A percentile compares a stretch with the other conserved stretches of the same genome.
Conservation (phyloP, 2,797 vertebrate species). For the Parauchenoglanis punctatus region DNA sequence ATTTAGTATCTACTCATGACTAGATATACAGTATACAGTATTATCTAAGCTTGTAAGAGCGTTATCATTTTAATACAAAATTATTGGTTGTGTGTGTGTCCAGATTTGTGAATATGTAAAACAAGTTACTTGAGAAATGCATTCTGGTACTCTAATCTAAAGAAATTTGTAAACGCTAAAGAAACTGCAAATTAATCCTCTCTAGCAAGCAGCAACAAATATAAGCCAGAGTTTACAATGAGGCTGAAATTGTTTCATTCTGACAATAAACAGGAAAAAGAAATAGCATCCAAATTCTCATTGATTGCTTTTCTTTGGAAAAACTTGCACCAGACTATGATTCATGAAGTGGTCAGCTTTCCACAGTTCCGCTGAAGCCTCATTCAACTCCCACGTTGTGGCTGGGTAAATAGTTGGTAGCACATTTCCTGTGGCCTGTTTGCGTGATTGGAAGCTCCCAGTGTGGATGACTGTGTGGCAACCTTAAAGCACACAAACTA, state of each 20-base stretch:
- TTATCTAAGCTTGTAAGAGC: background rate
- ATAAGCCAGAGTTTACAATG: background rate
- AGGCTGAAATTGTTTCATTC: background rate
- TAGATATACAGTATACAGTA: background rate
- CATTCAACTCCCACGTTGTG: background rate
- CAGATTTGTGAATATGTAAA: background rate
- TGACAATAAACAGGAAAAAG: slow-evolving; percentile 30
- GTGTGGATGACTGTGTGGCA: slow-evolving; percentile 13
- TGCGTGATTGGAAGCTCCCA: slow-evolving; percentile 27
- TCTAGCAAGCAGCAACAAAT: slow-evolving; percentile 5
- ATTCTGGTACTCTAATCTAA: slow-evolving; percentile 5
- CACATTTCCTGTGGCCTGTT: slow-evolving; percentile 38
- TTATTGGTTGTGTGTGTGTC: background rate
- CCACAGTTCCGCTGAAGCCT: background rate
- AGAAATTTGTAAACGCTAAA: background rate
- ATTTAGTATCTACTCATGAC: background rate
- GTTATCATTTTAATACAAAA: background rate
- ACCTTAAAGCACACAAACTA: slow-evolving; percentile 43
- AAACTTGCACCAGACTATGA: background rate
- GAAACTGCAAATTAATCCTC: slow-evolving; percentile 3
- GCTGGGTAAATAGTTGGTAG: slow-evolving; percentile 30
- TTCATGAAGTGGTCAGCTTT: slow-evolving; percentile 10
- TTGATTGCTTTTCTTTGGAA: slow-evolving; percentile 24
- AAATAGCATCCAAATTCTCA: slow-evolving; percentile 1
- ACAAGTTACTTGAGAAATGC: background rate